Evolutionary conservation across 2,888 invertebrate genomes (phyloP).

Genomic region (Coenonympha glycerion): DNA sequence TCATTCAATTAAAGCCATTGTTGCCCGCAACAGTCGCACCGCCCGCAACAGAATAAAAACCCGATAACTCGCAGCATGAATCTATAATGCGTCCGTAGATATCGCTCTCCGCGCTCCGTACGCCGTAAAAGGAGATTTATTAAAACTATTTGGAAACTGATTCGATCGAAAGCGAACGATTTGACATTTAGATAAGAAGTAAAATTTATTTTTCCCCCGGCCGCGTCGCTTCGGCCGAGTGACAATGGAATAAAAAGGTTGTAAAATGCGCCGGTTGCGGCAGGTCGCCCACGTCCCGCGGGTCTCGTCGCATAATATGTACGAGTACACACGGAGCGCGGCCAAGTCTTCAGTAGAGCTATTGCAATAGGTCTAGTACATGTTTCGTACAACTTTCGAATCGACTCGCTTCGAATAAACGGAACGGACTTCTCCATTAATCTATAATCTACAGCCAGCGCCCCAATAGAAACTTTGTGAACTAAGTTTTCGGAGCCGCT

Average conservation of each 20-base stretch:
- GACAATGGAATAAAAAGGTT: conserved; percentile 76
- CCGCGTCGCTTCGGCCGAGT: conserved; percentile 59
- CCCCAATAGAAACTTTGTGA: too few species aligned
- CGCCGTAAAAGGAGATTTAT: conserved; percentile 76
- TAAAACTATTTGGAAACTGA: conserved; percentile 76
- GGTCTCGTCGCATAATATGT: conserved; percentile 60
- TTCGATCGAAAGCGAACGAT: conserved; percentile 75
- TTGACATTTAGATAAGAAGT: conserved; percentile 76
- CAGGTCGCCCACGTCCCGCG: conserved; percentile 65
- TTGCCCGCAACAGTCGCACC: conserved; percentile 59
- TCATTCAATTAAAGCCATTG: conserved; percentile 75
- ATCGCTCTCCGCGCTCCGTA: conserved; percentile 57
- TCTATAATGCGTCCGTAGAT: conserved; percentile 59
- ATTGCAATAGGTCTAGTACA: too few species aligned
- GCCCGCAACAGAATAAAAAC: conserved; percentile 69
- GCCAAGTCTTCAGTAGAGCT: too few species aligned
- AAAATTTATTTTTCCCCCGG: conserved; percentile 73
- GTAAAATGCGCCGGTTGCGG: conserved; percentile 68
- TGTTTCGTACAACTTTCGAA: too few species aligned
- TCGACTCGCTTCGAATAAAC: too few species aligned
- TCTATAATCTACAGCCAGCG: too few species aligned
- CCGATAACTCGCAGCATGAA: conserved; percentile 70
- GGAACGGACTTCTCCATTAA: too few species aligned
- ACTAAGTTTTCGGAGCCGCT: too few species aligned
- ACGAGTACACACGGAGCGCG: conserved; percentile 41